These are phyloP conservation scores for Microtus oregoni DNA, from an alignment of 2,113 vertebrate species.

Conservation along the genomic window DNA sequence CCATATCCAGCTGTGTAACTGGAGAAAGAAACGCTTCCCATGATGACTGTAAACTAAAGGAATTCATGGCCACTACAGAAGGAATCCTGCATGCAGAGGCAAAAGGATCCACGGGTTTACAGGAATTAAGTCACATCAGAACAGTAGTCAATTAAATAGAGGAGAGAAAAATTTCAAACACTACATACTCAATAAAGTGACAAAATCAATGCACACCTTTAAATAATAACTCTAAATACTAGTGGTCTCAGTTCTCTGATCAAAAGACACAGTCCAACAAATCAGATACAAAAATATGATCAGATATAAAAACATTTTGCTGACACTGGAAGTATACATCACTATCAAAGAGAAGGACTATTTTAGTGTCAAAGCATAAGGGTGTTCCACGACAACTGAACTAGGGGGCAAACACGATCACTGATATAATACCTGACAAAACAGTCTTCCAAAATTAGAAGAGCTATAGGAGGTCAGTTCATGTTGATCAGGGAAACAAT, in stretches of 20 bases:
- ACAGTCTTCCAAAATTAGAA: background rate
- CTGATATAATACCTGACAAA: background rate
- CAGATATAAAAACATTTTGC: background rate
- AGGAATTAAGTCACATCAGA: background rate
- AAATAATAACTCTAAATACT: background rate
- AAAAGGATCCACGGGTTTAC: background rate
- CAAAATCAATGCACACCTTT: background rate
- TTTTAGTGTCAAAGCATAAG: background rate
- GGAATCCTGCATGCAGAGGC: background rate
- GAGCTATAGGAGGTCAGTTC: too few species aligned
- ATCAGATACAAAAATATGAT: background rate
- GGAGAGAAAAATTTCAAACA: background rate
- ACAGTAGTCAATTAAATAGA: background rate
- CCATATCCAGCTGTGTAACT: background rate
- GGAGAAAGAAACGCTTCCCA: background rate
- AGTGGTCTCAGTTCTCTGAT: background rate
- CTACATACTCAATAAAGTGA: background rate
- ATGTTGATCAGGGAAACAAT: background rate
- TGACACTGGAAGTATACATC: too few species aligned
- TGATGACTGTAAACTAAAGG: background rate
- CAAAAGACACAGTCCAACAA: background rate
- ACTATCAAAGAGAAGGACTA: background rate
- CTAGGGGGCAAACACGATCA: background rate
- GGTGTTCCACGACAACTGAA: background rate
- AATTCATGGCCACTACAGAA: background rate